Conservation (phyloP, 2,113 vertebrate species). For the Apaloderma vittatum region DNA sequence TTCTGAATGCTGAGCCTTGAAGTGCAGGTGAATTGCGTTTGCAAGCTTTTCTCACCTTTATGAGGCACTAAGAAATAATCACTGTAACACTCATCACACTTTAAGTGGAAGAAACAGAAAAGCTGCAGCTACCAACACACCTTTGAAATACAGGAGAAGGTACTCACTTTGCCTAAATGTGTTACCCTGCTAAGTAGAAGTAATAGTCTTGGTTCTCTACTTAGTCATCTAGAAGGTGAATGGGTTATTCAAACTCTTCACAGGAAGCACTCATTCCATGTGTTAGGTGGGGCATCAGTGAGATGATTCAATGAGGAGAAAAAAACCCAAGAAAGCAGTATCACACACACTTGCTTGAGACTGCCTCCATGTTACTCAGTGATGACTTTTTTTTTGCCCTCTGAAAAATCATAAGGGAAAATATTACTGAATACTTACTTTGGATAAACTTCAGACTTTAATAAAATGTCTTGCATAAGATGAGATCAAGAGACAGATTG, state of each 20-base stretch:
- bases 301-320: background rate
- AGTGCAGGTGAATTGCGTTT: background rate
- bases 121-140: background rate
- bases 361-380: background rate
- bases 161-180: background rate
- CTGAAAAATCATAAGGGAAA: background rate
- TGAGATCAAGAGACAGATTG: background rate
- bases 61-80: background rate
- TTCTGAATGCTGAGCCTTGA: background rate
- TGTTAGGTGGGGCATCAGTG: background rate
- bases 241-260: background rate
- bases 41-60: background rate
- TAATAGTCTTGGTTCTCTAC: background rate
- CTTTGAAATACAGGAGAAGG: background rate
- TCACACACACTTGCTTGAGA: background rate
- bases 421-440: background rate
- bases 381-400: background rate
- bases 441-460: background rate
- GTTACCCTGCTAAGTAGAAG: background rate
- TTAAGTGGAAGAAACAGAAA: background rate
- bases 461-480: background rate
- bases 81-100: background rate
- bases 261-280: background rate
- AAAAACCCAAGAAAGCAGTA: accelerated
- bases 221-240: background rate